Conservation (phyloP, 2,797 vertebrate species). For the Phalanger gymnotis region DNA sequence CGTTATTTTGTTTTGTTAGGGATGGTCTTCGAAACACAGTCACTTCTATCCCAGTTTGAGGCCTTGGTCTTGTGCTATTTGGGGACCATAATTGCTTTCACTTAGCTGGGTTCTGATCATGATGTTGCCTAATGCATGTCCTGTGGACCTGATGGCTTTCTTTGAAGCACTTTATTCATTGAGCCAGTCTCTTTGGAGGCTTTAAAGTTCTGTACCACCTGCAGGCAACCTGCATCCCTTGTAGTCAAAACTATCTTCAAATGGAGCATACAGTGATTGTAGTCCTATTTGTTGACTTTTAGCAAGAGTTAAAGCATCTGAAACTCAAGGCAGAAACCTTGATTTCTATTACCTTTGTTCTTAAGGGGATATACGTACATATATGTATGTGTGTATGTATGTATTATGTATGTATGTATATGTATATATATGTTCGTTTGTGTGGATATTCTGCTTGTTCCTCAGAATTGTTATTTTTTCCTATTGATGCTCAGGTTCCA, state of each 20-base stretch:
- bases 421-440: not conserved
- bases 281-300: not conserved
- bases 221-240: not conserved
- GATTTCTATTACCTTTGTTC: not conserved
- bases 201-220: too few species aligned
- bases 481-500: too few species aligned
- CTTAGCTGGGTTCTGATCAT: not conserved
- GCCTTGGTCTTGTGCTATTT: not conserved
- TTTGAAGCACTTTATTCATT: slow-evolving; percentile 15
- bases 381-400: not conserved
- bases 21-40: not conserved
- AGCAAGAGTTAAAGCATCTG: not conserved
- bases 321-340: not conserved
- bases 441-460: not conserved
- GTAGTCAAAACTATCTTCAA: not conserved
- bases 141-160: not conserved
- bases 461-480: not conserved
- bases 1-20: not conserved
- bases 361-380: not conserved
- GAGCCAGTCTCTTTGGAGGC: not conserved
- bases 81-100: not conserved
- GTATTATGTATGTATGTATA: not conserved
- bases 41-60: not conserved
- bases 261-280: not conserved
- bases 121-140: not conserved